Conservation (phyloP, 2,797 vertebrate genomes). For the Harpagifer antarcticus region DNA sequence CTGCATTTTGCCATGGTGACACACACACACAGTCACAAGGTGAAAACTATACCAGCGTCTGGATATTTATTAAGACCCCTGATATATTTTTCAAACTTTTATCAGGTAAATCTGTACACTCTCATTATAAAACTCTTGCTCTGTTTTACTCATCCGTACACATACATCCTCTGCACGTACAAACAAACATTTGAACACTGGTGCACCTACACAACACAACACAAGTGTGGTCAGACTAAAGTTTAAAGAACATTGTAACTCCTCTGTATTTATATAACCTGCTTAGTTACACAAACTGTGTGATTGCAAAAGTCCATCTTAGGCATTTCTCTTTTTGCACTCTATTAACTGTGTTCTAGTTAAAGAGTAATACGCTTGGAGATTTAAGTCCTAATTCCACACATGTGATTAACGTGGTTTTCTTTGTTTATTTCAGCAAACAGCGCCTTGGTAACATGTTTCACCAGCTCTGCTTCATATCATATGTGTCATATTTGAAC, state of each 20-base stretch:
- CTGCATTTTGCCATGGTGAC: no score
- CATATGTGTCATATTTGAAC: background rate
- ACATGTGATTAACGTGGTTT: background rate
- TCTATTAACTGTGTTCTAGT: slow-evolving; percentile 5
- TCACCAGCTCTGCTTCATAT: slow-evolving; percentile 7
- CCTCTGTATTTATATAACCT: background rate
- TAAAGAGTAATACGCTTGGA: slow-evolving; percentile 34
- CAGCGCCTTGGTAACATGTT: slow-evolving; percentile 9
- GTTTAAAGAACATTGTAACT: background rate
- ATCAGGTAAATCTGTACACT: background rate
- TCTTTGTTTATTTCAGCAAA: slow-evolving; percentile 39
- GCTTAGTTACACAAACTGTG: slow-evolving; percentile 9
- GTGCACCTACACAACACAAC: background rate
- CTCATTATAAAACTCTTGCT: background rate
- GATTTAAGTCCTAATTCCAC: slow-evolving; percentile 8
- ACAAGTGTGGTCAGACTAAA: no score
- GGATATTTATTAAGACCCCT: background rate
- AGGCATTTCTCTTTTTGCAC: background rate
- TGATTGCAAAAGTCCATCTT: slow-evolving; percentile 2
- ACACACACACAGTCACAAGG: no score
- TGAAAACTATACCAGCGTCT: no score
- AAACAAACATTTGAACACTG: background rate
- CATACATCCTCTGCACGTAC: background rate
- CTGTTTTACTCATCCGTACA: background rate
- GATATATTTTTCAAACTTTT: background rate